These are phyloP conservation scores for Montifringilla adamsi DNA, from an alignment of 2,113 vertebrate genomes.

Conservation along the genomic window DNA sequence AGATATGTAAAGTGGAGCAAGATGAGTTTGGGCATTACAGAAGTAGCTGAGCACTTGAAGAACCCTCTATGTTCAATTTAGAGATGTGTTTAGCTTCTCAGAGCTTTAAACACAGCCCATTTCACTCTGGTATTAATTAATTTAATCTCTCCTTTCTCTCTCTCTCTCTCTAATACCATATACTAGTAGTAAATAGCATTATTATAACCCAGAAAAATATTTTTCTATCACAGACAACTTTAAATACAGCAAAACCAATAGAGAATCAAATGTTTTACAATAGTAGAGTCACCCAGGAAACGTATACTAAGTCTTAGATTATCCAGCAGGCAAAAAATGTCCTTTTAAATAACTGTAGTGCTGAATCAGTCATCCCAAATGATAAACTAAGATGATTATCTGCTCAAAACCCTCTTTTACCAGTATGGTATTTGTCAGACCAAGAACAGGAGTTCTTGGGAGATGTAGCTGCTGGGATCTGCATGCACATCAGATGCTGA, in stretches of 20 bases:
- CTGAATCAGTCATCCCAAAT: background rate
- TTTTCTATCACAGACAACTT: background rate
- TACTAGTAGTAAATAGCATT: background rate
- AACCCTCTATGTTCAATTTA: background rate
- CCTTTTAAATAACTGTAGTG: background rate
- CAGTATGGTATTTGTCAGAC: background rate
- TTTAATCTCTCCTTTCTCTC: background rate
- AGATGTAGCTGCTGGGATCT: background rate
- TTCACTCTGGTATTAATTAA: background rate
- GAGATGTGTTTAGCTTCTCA: background rate
- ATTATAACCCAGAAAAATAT: background rate
- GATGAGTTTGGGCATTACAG: background rate
- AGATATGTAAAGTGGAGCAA: background rate
- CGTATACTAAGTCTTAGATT: background rate
- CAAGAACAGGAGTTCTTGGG: background rate
- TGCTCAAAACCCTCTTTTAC: background rate
- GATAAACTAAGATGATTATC: background rate
- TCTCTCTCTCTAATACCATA: background rate
- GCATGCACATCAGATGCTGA: background rate
- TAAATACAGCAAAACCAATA: background rate
- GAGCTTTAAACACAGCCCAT: background rate
- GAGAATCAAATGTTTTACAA: background rate
- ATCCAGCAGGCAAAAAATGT: background rate
- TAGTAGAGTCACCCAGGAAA: background rate
- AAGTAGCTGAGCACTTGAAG: background rate